Percentiles rank a stretch among this genome's conserved stretches.
Evolutionary conservation across 2,888 invertebrate species (phyloP).

Genomic region (Bellardia pandia): DNA sequence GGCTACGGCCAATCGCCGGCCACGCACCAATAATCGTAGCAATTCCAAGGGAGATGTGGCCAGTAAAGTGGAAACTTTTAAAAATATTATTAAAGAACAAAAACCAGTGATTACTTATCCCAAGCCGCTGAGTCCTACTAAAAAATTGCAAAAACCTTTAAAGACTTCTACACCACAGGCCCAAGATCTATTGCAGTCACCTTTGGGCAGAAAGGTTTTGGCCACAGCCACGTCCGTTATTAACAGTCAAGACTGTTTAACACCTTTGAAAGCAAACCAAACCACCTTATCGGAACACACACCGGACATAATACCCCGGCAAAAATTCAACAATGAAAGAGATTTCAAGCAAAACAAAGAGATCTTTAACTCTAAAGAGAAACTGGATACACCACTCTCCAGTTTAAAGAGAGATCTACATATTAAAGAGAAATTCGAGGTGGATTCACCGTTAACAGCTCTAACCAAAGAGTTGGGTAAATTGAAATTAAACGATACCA

Average conservation of each 20-base stretch:
- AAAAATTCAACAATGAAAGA: constrained; percentile 61
- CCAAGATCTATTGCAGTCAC: constrained; percentile 74
- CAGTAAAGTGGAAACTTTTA: constrained; percentile 87
- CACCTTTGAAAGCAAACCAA: constrained; percentile 48
- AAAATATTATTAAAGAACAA: constrained; percentile 86
- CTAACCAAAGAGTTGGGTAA: constrained; percentile 80
- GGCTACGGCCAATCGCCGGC: constrained; percentile 85
- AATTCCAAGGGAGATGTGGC: constrained; percentile 86
- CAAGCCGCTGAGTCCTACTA: constrained; percentile 83
- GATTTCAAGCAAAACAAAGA: constrained; percentile 65
- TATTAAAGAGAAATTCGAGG: constrained; percentile 65
- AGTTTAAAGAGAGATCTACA: constrained; percentile 41
- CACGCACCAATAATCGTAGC: constrained; percentile 83
- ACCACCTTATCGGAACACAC: constrained; percentile 55
- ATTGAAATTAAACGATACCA: constrained; percentile 73
- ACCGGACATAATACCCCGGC: constrained; percentile 71
- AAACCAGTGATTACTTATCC: constrained; percentile 85
- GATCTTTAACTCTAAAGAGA: constrained; percentile 58
- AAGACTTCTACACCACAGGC: constrained; percentile 69
- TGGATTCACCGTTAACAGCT: constrained; percentile 81
- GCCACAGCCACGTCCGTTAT: constrained; percentile 51
- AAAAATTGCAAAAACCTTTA: constrained; percentile 71
- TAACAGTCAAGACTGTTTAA: constrained; percentile 21
- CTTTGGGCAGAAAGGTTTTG: constrained; percentile 74
- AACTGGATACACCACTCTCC: constrained; percentile 48